Conservation (phyloP, 2,888 invertebrate genomes). For the Acrobasis consociella region DNA sequence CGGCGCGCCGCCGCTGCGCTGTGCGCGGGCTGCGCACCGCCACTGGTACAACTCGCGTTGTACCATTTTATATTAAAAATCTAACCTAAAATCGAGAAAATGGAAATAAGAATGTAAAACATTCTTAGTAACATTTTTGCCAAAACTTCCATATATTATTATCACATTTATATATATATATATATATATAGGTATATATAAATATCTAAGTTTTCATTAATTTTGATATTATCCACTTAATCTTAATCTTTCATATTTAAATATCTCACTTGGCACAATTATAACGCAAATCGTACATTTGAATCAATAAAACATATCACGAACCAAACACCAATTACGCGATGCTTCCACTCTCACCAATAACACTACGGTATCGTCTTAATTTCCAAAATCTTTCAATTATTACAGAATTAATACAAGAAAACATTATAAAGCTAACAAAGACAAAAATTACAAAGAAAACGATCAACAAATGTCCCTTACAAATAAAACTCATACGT, state of each 20-base stretch:
- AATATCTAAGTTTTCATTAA: slow-evolving; percentile 76
- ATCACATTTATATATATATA: slow-evolving; percentile 80
- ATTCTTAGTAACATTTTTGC: slow-evolving; percentile 65
- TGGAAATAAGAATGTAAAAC: slow-evolving; percentile 64
- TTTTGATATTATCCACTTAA: slow-evolving; percentile 81
- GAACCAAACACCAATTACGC: slow-evolving; percentile 58
- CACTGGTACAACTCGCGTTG: slow-evolving; percentile 35
- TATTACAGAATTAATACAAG: slow-evolving; percentile 61
- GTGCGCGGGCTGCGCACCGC: slow-evolving; percentile 14
- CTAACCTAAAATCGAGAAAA: slow-evolving; percentile 62
- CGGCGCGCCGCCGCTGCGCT: neutral
- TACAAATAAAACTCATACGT: slow-evolving; percentile 78
- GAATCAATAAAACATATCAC: slow-evolving; percentile 64
- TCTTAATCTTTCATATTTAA: slow-evolving; percentile 76
- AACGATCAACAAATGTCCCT: slow-evolving; percentile 80
- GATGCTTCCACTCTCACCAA: slow-evolving; percentile 57
- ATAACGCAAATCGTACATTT: slow-evolving; percentile 75
- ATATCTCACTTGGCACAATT: slow-evolving; percentile 82
- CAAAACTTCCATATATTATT: slow-evolving; percentile 80
- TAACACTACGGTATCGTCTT: slow-evolving; percentile 62
- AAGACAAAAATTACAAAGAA: slow-evolving; percentile 79
- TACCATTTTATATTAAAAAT: slow-evolving; percentile 45
- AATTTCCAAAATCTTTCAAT: slow-evolving; percentile 53
- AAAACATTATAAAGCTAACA: slow-evolving; percentile 79
- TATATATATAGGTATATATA: too few species aligned